Evolutionary conservation across 2,888 invertebrate genomes (phyloP), one percentile per base, ranked within the genome.

Genomic region (Papilio protenor): DNA sequence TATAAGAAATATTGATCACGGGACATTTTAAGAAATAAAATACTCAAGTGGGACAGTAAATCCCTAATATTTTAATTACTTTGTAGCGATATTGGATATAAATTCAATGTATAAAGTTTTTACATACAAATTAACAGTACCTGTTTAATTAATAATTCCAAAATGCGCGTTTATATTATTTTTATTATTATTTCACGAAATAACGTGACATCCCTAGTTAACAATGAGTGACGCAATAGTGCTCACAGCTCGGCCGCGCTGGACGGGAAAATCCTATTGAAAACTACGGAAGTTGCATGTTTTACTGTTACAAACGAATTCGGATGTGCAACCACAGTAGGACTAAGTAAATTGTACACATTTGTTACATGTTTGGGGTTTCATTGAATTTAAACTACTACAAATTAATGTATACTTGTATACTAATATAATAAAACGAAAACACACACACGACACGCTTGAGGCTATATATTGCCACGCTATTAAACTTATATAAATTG

Each of bases 221-320:
- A 69, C 69, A 75, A 75, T 55, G 69, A 69, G 66, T 70, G 69
- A 75, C 40, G 69, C 57, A 57, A 75, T 75, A 75, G 75, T 40
- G 69, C 69, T 57, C 40, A 40, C 55, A 21, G 55, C 40, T 27
- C 61, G 47, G n/a, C 33, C 64, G 27, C 12, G 40, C 55, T 69
- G 66, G 66, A 75, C 45, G 47, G 70, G 40, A 45, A 75, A 75
- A 69, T 75, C 66, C 75, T 57, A 75, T 75, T 75, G 75, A 75
- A 75, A 69, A 75, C 40, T 57, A 75, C 52, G 55, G 66, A 69
- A 75, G 74, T 75, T 75, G 47, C 64, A 45, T 74, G 55, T 75
- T 69, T 23, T 40, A 57, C 55, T 57, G 18, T 45, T 16, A 21
- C 33, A 61, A 33, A 33, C 33, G 33, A 33, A 33, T 73, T 73